A percentile compares a stretch with the other conserved stretches of the same genome.
These are phyloP conservation scores for Sphaerolaimus hirsutus DNA, from an alignment of 2,888 invertebrate genomes.

Conservation along the genomic window DNA sequence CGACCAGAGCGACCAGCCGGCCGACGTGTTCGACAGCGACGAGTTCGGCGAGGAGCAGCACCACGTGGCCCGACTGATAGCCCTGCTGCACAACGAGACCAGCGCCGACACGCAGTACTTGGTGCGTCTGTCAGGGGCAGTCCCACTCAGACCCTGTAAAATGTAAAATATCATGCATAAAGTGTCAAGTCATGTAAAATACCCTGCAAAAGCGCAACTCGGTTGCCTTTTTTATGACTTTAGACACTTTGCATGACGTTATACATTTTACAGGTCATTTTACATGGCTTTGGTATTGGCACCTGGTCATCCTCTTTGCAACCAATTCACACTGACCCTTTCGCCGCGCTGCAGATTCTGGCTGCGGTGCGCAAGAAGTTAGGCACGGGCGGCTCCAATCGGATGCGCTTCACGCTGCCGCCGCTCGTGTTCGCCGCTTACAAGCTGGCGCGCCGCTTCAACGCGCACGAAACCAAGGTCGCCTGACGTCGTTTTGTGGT, in stretches of 20 bases:
- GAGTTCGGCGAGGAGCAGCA: constrained; percentile 88
- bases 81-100: constrained; percentile 30
- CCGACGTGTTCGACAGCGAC: constrained; percentile 34
- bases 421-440: constrained; percentile 81
- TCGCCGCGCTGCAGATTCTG: constrained; percentile 48
- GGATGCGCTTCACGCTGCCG: constrained; percentile 71
- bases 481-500: background rate
- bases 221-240: no score
- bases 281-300: no score
- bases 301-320: no score
- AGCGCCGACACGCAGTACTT: constrained; percentile 37
- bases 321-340: background rate
- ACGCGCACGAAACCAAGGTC: background rate
- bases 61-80: constrained; percentile 43
- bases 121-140: constrained; percentile 20
- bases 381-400: constrained; percentile 59
- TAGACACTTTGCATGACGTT: no score
- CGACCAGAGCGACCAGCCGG: constrained; percentile 51
- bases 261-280: no score
- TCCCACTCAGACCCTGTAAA: no score
- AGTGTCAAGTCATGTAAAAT: no score
- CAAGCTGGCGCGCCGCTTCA: constrained; percentile 51
- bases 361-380: constrained; percentile 65
- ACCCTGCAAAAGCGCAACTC: no score
- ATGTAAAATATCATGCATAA: no score